Conservation (phyloP, 64 coral and sea anemone species). For the Trachythela sp. region DNA sequence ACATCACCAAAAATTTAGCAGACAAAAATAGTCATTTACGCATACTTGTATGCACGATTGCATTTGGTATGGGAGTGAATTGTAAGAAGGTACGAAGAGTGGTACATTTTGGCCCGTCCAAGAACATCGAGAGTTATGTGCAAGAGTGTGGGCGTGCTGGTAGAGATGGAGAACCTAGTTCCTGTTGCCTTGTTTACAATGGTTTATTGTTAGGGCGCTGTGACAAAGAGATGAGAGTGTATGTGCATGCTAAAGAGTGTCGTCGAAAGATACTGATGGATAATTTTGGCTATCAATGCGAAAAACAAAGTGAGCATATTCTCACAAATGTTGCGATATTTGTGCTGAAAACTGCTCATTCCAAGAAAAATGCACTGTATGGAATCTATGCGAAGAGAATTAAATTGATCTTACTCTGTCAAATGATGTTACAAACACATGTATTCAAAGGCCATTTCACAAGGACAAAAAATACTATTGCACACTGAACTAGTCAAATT, state of each 20-base stretch:
- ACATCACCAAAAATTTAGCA: background rate
- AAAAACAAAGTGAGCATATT: background rate
- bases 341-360: background rate
- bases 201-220: background rate
- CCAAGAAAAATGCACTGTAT: background rate
- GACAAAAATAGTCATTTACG: background rate
- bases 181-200: background rate
- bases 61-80: constrained; percentile 2
- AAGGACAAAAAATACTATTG: background rate
- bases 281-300: background rate
- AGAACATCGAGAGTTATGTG: background rate
- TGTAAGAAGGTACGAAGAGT: background rate
- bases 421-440: background rate
- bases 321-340: background rate
- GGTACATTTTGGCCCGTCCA: background rate
- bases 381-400: background rate
- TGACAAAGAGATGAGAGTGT: background rate
- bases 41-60: constrained; percentile 9
- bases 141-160: background rate
- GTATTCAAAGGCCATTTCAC: background rate
- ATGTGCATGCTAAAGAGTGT: background rate
- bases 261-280: background rate
- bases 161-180: background rate
- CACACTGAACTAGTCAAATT: background rate
- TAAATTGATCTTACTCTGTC: background rate